Conservation (phyloP, 1,140 invertebrate genomes). For the Leptopilina clavipes region DNA sequence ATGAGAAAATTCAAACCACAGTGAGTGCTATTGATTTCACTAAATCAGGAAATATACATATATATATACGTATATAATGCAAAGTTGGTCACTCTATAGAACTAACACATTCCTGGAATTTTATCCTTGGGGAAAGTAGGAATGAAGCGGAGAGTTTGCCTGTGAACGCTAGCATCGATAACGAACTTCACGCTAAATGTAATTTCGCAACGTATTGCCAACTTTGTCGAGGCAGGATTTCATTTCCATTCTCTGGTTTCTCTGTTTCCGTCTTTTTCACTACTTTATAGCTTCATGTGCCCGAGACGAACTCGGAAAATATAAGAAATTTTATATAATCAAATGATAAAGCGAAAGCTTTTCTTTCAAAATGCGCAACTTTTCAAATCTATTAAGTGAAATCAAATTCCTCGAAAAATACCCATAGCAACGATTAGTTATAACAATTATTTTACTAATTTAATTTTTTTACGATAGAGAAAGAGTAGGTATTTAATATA, state of each 20-base stretch:
- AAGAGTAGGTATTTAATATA: too few relatives aligned
- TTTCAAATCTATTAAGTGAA: background rate
- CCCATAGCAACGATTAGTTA: too few relatives aligned
- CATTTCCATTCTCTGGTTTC: conserved; percentile 23
- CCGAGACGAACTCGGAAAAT: background rate
- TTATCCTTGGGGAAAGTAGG: background rate
- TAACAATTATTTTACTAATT: too few relatives aligned
- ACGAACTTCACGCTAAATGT: conserved; percentile 3
- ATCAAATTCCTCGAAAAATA: too few relatives aligned
- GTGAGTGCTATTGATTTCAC: conserved; percentile 15
- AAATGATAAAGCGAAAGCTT: background rate
- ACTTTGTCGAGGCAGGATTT: conserved; percentile 2
- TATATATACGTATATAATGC: background rate
- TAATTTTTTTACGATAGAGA: too few relatives aligned
- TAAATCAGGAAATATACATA: background rate
- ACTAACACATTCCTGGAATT: conserved; percentile 13
- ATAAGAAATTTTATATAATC: conserved; percentile 15
- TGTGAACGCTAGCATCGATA: conserved; percentile 5
- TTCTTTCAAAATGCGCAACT: background rate
- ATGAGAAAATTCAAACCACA: too few relatives aligned
- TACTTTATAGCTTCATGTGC: background rate
- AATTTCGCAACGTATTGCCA: conserved; percentile 14
- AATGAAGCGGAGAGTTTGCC: conserved; percentile 3
- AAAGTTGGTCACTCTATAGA: background rate
- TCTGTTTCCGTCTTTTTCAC: conserved; percentile 10